Conservation (phyloP, 37 sponge, comb jelly and placozoan species). For the Theonella swinhoei region DNA sequence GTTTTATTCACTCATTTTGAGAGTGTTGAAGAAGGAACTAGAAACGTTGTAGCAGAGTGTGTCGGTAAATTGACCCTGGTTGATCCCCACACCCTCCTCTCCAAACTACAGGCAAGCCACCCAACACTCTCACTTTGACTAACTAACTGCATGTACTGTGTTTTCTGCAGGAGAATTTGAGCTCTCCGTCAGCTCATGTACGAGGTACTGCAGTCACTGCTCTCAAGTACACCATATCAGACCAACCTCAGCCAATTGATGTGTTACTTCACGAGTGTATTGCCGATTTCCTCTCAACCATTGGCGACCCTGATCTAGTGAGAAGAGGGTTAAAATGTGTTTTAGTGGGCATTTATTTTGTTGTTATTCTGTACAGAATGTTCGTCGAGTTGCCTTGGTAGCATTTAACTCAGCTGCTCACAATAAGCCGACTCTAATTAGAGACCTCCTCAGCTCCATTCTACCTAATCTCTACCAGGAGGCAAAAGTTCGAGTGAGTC, state of each 20-base stretch:
- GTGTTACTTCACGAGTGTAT: constrained; percentile 81
- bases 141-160: not conserved
- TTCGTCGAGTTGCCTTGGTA: constrained; percentile 93
- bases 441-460: constrained; percentile 84
- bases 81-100: constrained; percentile 84
- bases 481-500: constrained; percentile 83
- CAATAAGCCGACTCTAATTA: constrained; percentile 92
- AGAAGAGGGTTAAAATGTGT: constrained; percentile 4
- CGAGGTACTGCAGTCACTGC: constrained; percentile 96
- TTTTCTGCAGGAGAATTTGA: constrained; percentile 48
- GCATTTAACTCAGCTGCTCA: constrained; percentile 98
- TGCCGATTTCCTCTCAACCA: constrained; percentile 86
- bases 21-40: constrained; percentile 90
- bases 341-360: not conserved
- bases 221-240: constrained; percentile 95
- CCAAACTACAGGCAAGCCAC: constrained; percentile 69
- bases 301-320: constrained; percentile 86
- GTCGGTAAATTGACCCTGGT: constrained; percentile 96
- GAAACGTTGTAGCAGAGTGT: constrained; percentile 98
- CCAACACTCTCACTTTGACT: not conserved
- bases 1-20: constrained; percentile 91
- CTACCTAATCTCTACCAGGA: constrained; percentile 90
- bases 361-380: constrained; percentile 67
- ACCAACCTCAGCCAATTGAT: constrained; percentile 93
- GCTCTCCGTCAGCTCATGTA: constrained; percentile 67